Conservation (phyloP, 2,797 vertebrate species). For the Ataeniobius toweri region DNA sequence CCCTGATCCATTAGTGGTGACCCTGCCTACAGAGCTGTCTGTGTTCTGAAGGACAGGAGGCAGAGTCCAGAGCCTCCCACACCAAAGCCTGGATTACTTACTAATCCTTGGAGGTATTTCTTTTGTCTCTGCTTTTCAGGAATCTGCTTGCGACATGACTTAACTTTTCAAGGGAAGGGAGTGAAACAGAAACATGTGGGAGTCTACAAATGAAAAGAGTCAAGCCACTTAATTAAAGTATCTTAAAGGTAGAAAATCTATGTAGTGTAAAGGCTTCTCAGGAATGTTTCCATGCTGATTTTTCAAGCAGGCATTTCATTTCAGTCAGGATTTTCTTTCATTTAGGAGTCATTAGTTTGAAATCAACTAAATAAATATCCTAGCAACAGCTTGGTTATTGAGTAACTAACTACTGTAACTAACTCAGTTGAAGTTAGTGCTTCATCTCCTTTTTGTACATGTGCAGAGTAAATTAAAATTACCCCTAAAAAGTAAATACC, state of each 20-base stretch:
- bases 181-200: slow-evolving; percentile 30
- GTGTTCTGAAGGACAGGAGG: slow-evolving; percentile 70
- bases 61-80: slow-evolving; percentile 58
- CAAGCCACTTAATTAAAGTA: slow-evolving; percentile 36
- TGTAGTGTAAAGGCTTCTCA: slow-evolving; percentile 6
- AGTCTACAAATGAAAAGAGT: slow-evolving; percentile 30
- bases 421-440: slow-evolving; percentile 11
- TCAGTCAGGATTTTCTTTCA: slow-evolving; percentile 26
- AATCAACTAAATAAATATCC: slow-evolving; percentile 11
- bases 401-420: background rate
- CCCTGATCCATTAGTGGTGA: slow-evolving; percentile 64
- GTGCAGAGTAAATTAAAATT: too few relatives aligned
- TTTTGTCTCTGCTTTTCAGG: slow-evolving; percentile 62
- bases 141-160: slow-evolving; percentile 61
- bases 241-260: slow-evolving; percentile 10
- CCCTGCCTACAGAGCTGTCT: slow-evolving; percentile 56
- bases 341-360: background rate
- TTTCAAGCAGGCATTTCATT: slow-evolving; percentile 13
- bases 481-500: too few relatives aligned
- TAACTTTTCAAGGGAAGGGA: slow-evolving; percentile 48
- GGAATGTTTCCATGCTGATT: slow-evolving; percentile 12
- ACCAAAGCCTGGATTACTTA: slow-evolving; percentile 74
- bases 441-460: slow-evolving; percentile 8
- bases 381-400: background rate
- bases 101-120: slow-evolving; percentile 76